Base-by-base conservation (phyloP, 2,113 vertebrate genomes). In the Oostethus manadensis region DNA sequence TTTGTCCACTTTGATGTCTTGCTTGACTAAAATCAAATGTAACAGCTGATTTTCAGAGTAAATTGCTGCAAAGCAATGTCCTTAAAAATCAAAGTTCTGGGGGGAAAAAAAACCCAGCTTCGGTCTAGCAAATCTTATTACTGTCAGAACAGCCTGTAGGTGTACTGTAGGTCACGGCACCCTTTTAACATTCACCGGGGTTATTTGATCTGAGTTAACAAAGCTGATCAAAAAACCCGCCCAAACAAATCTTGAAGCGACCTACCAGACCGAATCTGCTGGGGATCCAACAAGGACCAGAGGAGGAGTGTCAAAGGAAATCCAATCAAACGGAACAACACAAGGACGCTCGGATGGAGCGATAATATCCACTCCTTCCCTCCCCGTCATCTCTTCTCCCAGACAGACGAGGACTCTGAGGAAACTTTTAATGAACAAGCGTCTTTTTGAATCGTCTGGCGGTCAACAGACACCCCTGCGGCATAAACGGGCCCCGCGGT, bases 391-490 rank as follows among this genome's bases (percentile, higher is more conserved):
- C 62, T 71, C 35, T 62, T 51, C 68, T 60, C 55, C 65, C 62
- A 70, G 75, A 81, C 80, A 78, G 80, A 82, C 71, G 71, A 81
- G 44, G 56, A 82, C 60, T 64, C 70, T 13, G 51, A 74, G 74
- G 80, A 86, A 88, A 86, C 82, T 86, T 88, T 87, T 84, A 89
- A 89, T 86, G 85, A 88, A 87, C 82, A 84, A 76, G 66, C 73
- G 73, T 66, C 70, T 77, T 81, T 85, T 71, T 81, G 74, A 83
- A 84, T 87, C 78, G 86, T 84, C 84, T 80, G 73, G 62, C 60
- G 81, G 84, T 83, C 70, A 73, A 87, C 85, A 87, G 79, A 77
- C 76, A 65, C 75, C 80, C 64, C 62, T 68, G 62, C 82, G 29
- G 54, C 76, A 33, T 55, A 78, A 84, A 76, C 78, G 81, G 29